A percentile compares a stretch with the other conserved stretches of the same genome.
Conservation (phyloP, 2,888 invertebrate genomes). For the Brachyptera risi region DNA sequence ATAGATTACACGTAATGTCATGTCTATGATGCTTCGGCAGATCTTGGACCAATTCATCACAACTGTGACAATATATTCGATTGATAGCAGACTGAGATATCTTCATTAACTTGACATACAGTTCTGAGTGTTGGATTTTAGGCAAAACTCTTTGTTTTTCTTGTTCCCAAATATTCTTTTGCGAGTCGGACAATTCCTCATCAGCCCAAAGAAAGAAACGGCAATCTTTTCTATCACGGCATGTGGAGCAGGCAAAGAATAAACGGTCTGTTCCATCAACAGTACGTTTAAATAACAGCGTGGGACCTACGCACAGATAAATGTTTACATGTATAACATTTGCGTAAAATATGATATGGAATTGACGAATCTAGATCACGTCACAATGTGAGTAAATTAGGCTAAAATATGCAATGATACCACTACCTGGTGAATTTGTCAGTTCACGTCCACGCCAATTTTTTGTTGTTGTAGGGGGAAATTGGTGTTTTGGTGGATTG, state of each 20-base stretch:
- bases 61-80: conserved; percentile 62
- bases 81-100: conserved; percentile 48
- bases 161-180: conserved; percentile 48
- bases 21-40: conserved; percentile 53
- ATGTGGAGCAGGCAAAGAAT: conserved; percentile 81
- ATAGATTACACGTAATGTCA: conserved; percentile 50
- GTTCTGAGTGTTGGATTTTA: conserved; percentile 51
- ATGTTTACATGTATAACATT: no score
- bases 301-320: conserved; percentile 53
- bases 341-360: no score
- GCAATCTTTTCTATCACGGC: conserved; percentile 74
- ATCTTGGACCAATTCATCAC: conserved; percentile 52
- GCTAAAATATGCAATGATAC: no score
- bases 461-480: no score
- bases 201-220: conserved; percentile 59
- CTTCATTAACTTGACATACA: conserved; percentile 52
- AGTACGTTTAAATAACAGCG: conserved; percentile 57
- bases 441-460: neutral
- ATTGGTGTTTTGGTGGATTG: no score
- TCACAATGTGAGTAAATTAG: no score
- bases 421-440: neutral
- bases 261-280: conserved; percentile 48
- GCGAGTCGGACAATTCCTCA: conserved; percentile 46
- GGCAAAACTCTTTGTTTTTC: conserved; percentile 47
- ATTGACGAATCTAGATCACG: no score